Evolutionary conservation across 1,140 invertebrate species (phyloP).

Genomic region (Teleogryllus occipitalis): DNA sequence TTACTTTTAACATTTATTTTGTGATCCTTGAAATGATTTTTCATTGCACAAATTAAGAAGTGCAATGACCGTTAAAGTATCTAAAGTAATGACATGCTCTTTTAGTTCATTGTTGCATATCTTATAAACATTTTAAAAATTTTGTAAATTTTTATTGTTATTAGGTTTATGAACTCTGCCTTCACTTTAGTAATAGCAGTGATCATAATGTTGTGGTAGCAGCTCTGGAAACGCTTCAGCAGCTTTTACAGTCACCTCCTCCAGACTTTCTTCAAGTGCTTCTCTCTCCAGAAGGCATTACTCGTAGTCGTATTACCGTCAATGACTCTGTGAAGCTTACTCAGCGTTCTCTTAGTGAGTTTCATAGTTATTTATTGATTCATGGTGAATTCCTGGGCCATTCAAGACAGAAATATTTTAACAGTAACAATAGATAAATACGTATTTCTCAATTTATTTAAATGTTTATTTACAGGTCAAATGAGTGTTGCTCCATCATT

Average conservation of each 20-base stretch:
- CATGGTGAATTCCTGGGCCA: no score
- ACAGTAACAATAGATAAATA: neutral
- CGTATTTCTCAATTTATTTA: neutral
- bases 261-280: conserved; percentile 51
- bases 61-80: no score
- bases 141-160: no score
- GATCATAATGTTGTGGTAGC: conserved; percentile 82
- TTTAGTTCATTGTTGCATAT: no score
- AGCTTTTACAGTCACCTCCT: conserved; percentile 57
- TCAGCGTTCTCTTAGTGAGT: conserved; percentile 27
- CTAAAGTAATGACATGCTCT: no score
- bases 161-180: conserved; percentile 75
- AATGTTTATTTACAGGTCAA: conserved; percentile 29
- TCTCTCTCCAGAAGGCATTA: conserved; percentile 46
- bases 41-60: no score
- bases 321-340: conserved; percentile 23
- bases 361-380: neutral
- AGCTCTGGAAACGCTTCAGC: conserved; percentile 68
- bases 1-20: neutral
- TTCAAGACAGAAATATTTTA: no score
- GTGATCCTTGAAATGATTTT: no score
- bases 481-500: conserved; percentile 30
- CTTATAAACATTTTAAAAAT: no score
- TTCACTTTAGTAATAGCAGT: conserved; percentile 57
- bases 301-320: conserved; percentile 32